Conservation (phyloP, 2,797 vertebrate genomes). For the Merluccius polli region DNA sequence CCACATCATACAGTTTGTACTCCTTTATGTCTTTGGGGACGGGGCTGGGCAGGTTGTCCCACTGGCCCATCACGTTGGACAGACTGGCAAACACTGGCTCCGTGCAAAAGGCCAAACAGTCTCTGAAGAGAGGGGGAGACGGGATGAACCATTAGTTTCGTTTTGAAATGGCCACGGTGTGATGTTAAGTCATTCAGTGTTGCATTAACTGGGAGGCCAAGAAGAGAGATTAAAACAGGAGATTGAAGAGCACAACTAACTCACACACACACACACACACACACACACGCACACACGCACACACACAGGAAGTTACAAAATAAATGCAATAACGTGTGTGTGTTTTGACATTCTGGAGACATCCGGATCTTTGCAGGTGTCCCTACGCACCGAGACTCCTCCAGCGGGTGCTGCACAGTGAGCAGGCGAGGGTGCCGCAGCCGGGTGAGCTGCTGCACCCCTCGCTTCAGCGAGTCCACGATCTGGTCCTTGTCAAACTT, state of each 20-base stretch:
- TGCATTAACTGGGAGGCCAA: no score
- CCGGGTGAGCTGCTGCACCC: slow-evolving; percentile 94
- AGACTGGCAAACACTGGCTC: slow-evolving; percentile 97
- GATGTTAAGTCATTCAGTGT: not conserved
- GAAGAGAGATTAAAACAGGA: not conserved
- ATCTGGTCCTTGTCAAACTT: slow-evolving; percentile 99
- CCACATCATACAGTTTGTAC: slow-evolving; percentile 95
- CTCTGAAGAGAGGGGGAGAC: slow-evolving; percentile 69
- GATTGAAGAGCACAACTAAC: not conserved
- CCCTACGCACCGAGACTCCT: slow-evolving; percentile 88
- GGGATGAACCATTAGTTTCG: not conserved
- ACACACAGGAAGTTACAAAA: no score
- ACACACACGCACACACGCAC: no score
- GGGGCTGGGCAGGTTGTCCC: slow-evolving; percentile 92
- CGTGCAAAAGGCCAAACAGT: slow-evolving; percentile 97
- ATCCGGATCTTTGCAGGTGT: not conserved
- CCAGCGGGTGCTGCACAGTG: slow-evolving; percentile 95
- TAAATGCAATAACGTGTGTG: no score
- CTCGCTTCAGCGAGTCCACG: slow-evolving; percentile 89
- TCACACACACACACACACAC: no score
- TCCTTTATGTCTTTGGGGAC: slow-evolving; percentile 92
- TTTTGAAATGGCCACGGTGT: slow-evolving; percentile 9
- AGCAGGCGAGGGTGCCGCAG: slow-evolving; percentile 93
- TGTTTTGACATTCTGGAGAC: not conserved
- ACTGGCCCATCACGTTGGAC: slow-evolving; percentile 92